phyloP scores from a whole-genome alignment of 2,113 vertebrate species.

The Hymenochirus boettgeri region DNA sequence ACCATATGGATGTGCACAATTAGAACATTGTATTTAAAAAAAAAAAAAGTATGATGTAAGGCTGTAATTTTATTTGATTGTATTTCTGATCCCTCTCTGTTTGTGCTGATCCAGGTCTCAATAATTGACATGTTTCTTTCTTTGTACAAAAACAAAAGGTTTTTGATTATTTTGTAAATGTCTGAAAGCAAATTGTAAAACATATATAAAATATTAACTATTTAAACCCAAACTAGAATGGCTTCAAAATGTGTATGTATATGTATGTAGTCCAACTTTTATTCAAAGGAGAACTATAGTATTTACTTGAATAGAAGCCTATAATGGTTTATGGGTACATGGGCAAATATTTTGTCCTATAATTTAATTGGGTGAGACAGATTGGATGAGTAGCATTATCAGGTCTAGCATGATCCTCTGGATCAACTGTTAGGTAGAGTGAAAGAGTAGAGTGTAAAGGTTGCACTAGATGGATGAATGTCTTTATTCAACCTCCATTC shows the following conservation, averaged over 20 bases:
- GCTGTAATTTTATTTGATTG: slow-evolving; percentile 13
- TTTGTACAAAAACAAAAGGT: slow-evolving; percentile 22
- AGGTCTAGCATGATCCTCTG: too few relatives aligned
- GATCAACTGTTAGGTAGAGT: too few relatives aligned
- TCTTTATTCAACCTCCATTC: too few relatives aligned
- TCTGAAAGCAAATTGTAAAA: slow-evolving; percentile 30
- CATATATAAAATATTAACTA: slow-evolving; percentile 34
- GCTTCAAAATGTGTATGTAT: background rate
- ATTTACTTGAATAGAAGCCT: too few relatives aligned
- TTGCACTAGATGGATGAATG: too few relatives aligned
- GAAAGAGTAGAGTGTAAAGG: too few relatives aligned
- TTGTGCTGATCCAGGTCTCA: background rate
- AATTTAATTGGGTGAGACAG: too few relatives aligned
- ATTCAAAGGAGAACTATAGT: too few relatives aligned
- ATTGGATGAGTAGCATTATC: too few relatives aligned
- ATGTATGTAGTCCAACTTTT: background rate
- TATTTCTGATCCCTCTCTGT: background rate
- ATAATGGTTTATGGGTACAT: too few relatives aligned
- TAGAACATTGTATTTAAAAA: slow-evolving; percentile 4
- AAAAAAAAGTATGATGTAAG: slow-evolving; percentile 2
- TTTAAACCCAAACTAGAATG: slow-evolving; percentile 1
- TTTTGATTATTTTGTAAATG: slow-evolving; percentile 33
- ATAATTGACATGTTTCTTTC: too few relatives aligned
- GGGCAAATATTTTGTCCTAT: too few relatives aligned
- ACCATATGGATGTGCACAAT: background rate